Evolutionary conservation across 1,140 invertebrate genomes (phyloP).

Genomic region (Bemisia tabaci): DNA sequence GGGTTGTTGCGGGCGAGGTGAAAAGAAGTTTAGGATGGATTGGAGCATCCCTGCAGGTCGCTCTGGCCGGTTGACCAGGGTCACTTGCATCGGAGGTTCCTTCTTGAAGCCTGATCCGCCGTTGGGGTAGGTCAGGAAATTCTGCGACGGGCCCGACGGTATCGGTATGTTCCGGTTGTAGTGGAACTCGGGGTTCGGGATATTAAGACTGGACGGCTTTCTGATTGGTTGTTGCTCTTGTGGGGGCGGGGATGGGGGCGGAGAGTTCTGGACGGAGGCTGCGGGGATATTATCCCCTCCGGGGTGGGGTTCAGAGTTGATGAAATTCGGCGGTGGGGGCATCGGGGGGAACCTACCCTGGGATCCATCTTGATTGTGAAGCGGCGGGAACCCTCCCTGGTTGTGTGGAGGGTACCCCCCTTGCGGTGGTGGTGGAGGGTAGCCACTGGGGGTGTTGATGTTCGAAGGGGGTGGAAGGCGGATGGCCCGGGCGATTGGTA

Average conservation of each 20-base stretch:
- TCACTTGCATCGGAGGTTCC: neutral
- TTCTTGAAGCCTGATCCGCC: neutral
- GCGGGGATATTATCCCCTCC: neutral
- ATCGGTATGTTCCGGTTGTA: neutral
- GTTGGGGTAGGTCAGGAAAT: neutral
- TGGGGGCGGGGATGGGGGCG: no score
- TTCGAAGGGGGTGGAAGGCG: neutral
- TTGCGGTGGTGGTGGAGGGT: neutral
- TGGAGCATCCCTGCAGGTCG: neutral
- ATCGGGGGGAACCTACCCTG: no score
- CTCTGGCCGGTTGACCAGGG: neutral
- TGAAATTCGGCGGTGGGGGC: no score
- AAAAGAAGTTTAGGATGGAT: neutral
- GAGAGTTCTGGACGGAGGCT: neutral
- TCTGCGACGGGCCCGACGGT: neutral
- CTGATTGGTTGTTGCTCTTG: no score
- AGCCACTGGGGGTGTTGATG: neutral
- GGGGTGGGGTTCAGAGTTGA: no score
- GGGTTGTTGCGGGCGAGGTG: neutral
- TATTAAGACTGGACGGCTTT: neutral
- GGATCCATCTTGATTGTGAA: no score
- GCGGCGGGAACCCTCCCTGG: no score
- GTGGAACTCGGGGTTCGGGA: neutral
- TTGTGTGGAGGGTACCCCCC: neutral
- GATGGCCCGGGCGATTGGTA: neutral